These are phyloP conservation scores for Apeira syringaria DNA, from an alignment of 2,888 invertebrate genomes.

Conservation along the genomic window DNA sequence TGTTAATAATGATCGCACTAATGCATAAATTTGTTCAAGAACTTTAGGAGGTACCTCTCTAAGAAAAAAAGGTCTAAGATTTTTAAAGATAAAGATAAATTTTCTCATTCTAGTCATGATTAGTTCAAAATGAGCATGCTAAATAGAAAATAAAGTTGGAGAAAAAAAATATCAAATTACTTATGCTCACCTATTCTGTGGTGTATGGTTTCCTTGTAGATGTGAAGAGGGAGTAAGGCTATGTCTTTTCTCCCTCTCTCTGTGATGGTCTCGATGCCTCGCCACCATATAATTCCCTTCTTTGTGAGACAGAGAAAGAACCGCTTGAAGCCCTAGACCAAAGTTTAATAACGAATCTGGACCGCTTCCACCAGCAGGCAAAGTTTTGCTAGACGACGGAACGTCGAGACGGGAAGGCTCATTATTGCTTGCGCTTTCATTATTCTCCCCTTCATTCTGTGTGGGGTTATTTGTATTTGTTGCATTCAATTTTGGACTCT, in stretches of 20 bases:
- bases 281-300: constrained; percentile 55
- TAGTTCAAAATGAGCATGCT: too few relatives aligned
- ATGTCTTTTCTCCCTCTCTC: constrained; percentile 79
- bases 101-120: too few relatives aligned
- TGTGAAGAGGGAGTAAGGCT: constrained; percentile 76
- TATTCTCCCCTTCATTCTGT: constrained; percentile 46
- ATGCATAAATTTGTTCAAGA: too few relatives aligned
- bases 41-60: too few relatives aligned
- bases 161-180: too few relatives aligned
- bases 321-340: constrained; percentile 66
- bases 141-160: too few relatives aligned
- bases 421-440: constrained; percentile 52
- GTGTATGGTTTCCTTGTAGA: constrained; percentile 58
- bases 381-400: constrained; percentile 65
- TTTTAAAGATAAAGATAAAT: too few relatives aligned
- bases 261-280: constrained; percentile 60
- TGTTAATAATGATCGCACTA: too few relatives aligned
- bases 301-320: constrained; percentile 68
- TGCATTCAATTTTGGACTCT: constrained; percentile 63
- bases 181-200: constrained; percentile 72
- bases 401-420: constrained; percentile 51
- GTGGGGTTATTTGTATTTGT: constrained; percentile 38
- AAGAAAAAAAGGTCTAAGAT: too few relatives aligned
- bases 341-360: constrained; percentile 67
- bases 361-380: constrained; percentile 46